phyloP scores from a whole-genome alignment of 2,797 vertebrate species.

The Chaunax sp. region DNA sequence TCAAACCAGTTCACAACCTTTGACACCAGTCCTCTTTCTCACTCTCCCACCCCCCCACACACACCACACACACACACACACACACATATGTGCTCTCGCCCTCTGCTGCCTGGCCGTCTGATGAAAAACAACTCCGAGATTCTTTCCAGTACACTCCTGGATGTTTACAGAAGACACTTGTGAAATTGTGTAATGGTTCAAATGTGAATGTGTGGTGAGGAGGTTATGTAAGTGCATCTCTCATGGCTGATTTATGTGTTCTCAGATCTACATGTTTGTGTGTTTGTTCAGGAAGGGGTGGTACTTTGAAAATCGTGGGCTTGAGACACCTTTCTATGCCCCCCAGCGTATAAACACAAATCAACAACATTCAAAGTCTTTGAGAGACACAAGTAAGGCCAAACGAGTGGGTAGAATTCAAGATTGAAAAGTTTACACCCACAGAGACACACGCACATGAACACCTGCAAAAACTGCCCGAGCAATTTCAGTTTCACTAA shows the following conservation, averaged over 20 bases:
- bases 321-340: constrained; percentile 64
- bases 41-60: constrained; percentile 33
- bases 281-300: constrained; percentile 55
- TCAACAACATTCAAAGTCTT: constrained; percentile 66
- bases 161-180: constrained; percentile 63
- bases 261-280: constrained; percentile 64
- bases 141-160: constrained; percentile 41
- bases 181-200: constrained; percentile 72
- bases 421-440: constrained; percentile 61
- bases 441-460: constrained; percentile 58
- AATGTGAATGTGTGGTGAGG: constrained; percentile 66
- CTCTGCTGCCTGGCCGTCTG: constrained; percentile 20
- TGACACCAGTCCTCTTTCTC: constrained; percentile 30
- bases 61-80: background rate
- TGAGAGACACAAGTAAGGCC: constrained; percentile 59
- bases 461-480: constrained; percentile 62
- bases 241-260: constrained; percentile 72
- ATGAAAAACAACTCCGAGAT: constrained; percentile 21
- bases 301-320: constrained; percentile 49
- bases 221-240: constrained; percentile 69
- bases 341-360: constrained; percentile 60
- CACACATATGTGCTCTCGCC: constrained; percentile 6
- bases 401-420: constrained; percentile 66
- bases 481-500: constrained; percentile 55
- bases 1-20: constrained; percentile 15